Conservation (phyloP, 2,797 vertebrate genomes). For the Muscicapa comitata region DNA sequence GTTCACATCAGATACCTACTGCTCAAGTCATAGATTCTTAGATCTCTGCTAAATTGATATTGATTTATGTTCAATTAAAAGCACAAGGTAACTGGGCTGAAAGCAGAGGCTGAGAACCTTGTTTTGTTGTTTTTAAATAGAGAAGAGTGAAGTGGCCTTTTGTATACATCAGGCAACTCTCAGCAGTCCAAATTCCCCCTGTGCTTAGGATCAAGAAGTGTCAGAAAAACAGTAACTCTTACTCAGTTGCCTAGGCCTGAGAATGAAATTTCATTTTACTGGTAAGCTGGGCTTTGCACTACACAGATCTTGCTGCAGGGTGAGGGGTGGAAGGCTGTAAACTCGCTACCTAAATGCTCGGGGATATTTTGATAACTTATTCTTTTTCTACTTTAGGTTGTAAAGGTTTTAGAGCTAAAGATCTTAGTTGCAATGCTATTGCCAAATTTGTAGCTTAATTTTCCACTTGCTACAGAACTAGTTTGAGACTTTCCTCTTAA, state of each 20-base stretch:
- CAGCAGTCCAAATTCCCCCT: neutral
- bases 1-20: constrained; percentile 56
- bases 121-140: constrained; percentile 16
- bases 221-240: neutral
- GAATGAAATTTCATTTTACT: neutral
- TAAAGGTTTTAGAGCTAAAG: neutral
- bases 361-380: neutral
- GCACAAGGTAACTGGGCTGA: neutral
- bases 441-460: neutral
- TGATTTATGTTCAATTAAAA: constrained; percentile 67
- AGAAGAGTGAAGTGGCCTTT: neutral
- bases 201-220: neutral
- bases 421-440: neutral
- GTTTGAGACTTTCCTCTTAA: neutral
- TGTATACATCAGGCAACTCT: neutral
- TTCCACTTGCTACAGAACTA: neutral
- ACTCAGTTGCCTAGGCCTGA: neutral
- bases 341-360: neutral
- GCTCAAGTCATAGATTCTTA: constrained; percentile 51
- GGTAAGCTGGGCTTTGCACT: neutral
- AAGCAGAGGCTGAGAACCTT: neutral
- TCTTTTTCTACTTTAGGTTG: neutral
- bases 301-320: neutral
- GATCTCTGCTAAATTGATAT: constrained; percentile 57
- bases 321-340: neutral